These are phyloP conservation scores for Chironomus tepperi DNA, from an alignment of 1,140 invertebrate genomes.

Conservation along the genomic window DNA sequence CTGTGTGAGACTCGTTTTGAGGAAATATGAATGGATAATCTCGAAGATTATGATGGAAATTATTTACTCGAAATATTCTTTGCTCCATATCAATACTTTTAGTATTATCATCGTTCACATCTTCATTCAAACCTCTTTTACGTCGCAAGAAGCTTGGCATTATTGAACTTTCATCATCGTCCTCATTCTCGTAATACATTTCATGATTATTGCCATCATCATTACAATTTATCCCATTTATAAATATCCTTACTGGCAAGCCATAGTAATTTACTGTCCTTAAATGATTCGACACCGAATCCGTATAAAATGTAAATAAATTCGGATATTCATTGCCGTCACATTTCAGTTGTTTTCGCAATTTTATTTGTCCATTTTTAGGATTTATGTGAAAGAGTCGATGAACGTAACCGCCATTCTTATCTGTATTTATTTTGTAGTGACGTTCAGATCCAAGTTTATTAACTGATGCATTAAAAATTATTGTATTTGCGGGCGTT, in stretches of 20 bases:
- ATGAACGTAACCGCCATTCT: constrained; percentile 71
- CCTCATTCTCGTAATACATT: constrained; percentile 39
- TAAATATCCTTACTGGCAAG: constrained; percentile 64
- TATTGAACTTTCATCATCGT: constrained; percentile 37
- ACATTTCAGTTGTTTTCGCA: constrained; percentile 64
- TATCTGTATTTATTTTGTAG: constrained; percentile 65
- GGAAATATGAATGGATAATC: constrained; percentile 24
- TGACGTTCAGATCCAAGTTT: constrained; percentile 59
- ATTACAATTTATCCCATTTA: constrained; percentile 64
- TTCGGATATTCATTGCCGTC: constrained; percentile 73
- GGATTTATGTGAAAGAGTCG: constrained; percentile 65
- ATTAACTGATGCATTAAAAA: constrained; percentile 74
- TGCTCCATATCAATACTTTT: constrained; percentile 26
- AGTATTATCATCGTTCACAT: constrained; percentile 1
- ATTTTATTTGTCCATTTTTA: constrained; percentile 60
- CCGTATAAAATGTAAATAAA: constrained; percentile 75
- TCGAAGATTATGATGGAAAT: constrained; percentile 28
- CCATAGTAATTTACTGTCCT: constrained; percentile 77
- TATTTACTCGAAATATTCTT: constrained; percentile 29
- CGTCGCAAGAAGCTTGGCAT: constrained; percentile 27
- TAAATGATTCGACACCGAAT: constrained; percentile 68
- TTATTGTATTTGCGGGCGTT: constrained; percentile 53
- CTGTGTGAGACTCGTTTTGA: background rate
- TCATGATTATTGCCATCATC: constrained; percentile 50
- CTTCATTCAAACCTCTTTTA: constrained; percentile 30